phyloP scores from a whole-genome alignment of 2,113 vertebrate genomes.

The Ochotona princeps region DNA sequence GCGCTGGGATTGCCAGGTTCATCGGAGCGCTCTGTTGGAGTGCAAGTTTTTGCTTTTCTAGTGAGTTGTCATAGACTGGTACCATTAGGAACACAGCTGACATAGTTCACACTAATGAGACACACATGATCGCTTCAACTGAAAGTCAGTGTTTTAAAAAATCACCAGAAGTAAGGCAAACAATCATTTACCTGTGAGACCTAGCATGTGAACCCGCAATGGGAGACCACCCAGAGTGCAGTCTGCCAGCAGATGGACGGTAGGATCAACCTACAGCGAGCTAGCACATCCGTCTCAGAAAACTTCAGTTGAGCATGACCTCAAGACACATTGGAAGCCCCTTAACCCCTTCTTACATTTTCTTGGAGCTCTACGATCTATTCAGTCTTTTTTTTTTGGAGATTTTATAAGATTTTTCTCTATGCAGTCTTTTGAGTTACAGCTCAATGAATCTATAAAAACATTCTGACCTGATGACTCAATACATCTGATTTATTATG shows the following conservation, averaged over 20 bases:
- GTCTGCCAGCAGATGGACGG: not conserved
- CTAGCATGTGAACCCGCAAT: not conserved
- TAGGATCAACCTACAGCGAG: not conserved
- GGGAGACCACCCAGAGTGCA: not conserved
- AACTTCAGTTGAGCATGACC: not conserved
- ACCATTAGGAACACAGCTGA: not conserved
- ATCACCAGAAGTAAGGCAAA: not conserved
- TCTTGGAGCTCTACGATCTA: not conserved
- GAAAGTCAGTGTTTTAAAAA: conserved; percentile 21
- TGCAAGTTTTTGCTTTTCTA: not conserved
- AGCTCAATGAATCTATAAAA: not conserved
- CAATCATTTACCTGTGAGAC: not conserved
- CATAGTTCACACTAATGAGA: not conserved
- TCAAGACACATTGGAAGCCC: not conserved
- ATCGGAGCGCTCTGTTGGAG: not conserved
- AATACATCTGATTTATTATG: not conserved
- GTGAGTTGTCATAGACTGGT: not conserved
- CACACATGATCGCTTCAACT: not conserved
- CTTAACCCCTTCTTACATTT: not conserved
- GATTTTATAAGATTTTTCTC: not conserved
- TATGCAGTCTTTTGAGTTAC: not conserved
- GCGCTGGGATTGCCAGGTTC: not conserved
- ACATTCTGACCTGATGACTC: not conserved
- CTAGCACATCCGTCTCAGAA: not conserved
- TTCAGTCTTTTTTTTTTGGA: not conserved